A percentile compares a stretch with the other conserved stretches of the same genome.
phyloP scores from a whole-genome alignment of 2,888 invertebrate species.

The Blastobasis adustella region DNA sequence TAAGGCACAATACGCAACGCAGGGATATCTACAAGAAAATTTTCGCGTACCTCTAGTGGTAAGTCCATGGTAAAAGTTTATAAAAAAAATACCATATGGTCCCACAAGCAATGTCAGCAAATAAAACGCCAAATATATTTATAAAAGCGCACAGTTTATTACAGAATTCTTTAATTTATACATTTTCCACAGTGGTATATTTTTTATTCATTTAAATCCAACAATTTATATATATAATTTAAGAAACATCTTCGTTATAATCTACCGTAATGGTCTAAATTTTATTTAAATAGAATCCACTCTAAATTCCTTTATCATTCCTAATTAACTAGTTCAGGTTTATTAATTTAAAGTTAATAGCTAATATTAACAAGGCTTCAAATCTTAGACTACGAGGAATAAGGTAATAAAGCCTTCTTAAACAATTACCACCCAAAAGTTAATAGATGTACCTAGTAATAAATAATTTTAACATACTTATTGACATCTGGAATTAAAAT shows the following conservation, averaged over 20 bases:
- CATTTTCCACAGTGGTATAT: slow-evolving; percentile 28
- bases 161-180: slow-evolving; percentile 46
- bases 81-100: too few relatives aligned
- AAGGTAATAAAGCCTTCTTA: neutral
- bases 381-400: slow-evolving; percentile 15
- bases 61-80: too few relatives aligned
- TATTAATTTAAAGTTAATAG: slow-evolving; percentile 16
- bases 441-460: slow-evolving; percentile 5
- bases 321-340: slow-evolving; percentile 5
- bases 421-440: slow-evolving; percentile 3
- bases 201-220: slow-evolving; percentile 25
- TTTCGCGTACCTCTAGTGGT: too few relatives aligned
- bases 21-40: too few relatives aligned
- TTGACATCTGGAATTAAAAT: too few relatives aligned
- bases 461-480: slow-evolving; percentile 1
- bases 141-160: slow-evolving; percentile 52
- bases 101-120: neutral
- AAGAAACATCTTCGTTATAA: slow-evolving; percentile 16
- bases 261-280: slow-evolving; percentile 28
- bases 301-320: slow-evolving; percentile 4
- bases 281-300: slow-evolving; percentile 18
- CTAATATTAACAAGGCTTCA: slow-evolving; percentile 24
- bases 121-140: slow-evolving; percentile 19
- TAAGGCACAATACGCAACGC: too few relatives aligned
- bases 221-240: slow-evolving; percentile 21